Conservation (phyloP, 92 coral and sea anemone species). For the Plumapathes pennacea region DNA sequence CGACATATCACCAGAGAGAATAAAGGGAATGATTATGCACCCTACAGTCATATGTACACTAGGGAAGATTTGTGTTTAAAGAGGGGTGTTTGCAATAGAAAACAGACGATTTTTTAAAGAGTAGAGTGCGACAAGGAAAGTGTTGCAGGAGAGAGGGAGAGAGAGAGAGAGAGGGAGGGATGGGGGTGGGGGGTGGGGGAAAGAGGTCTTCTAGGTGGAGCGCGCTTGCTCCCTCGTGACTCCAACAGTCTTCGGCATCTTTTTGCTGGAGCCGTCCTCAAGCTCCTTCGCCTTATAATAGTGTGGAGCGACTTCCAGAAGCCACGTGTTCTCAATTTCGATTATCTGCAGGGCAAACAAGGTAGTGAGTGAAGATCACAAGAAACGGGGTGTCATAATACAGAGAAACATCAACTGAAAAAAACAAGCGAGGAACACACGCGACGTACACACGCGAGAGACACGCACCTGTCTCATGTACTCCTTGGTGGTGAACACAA, state of each 20-base stretch:
- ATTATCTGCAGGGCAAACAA: slow-evolving; percentile 86
- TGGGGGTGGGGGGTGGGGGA: too few relatives aligned
- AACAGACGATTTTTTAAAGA: too few relatives aligned
- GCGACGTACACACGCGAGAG: too few relatives aligned
- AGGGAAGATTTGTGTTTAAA: too few relatives aligned
- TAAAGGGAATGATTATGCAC: too few relatives aligned
- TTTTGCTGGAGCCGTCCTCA: slow-evolving; percentile 88
- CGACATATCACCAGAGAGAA: too few relatives aligned
- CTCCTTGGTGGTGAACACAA: slow-evolving; percentile 94
- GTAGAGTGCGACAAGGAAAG: too few relatives aligned
- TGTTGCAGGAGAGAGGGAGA: too few relatives aligned
- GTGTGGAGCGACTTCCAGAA: slow-evolving; percentile 95
- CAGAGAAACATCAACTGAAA: background rate
- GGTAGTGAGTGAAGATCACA: background rate
- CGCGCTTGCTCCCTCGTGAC: slow-evolving; percentile 90
- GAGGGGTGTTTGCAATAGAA: too few relatives aligned
- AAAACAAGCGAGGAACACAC: background rate
- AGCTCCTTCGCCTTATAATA: slow-evolving; percentile 94
- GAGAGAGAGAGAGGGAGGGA: too few relatives aligned
- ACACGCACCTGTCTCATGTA: slow-evolving; percentile 98
- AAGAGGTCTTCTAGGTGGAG: too few relatives aligned
- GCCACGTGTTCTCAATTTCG: slow-evolving; percentile 95
- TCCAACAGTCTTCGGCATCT: slow-evolving; percentile 96
- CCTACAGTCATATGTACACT: too few relatives aligned
- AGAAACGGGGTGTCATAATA: background rate